Base-by-base conservation (phyloP, 2,888 invertebrate genomes). In the Sepiola atlantica region DNA sequence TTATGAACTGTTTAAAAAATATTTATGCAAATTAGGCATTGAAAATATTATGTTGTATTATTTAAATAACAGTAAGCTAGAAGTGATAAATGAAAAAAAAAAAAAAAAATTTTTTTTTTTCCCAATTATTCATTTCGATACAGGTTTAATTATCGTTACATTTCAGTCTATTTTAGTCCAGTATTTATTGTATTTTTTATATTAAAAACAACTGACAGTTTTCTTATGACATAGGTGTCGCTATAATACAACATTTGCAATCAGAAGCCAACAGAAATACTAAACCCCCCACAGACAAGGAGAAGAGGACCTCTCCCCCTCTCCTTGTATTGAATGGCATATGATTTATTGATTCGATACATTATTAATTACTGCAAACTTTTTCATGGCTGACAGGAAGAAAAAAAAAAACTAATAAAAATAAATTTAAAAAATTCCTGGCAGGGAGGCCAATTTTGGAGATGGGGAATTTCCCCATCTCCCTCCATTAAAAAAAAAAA, bases 361-460 rank as follows among this genome's bases (percentile, higher is more conserved):
- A 77, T 77, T 77, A 77, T 77, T 77, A 77, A 77, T 77, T n/a
- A 77, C n/a, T 77, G 77, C 77, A 77, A 77, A 77, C n/a, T 77
- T 77, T 77, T n/a, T 77, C 77, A 77, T 77, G 77, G 77, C n/a
- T 77, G n/a, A 77, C n/a, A 16, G n/a, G 32, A n/a, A n/a, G n/a
- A 77, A 8, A 32, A 77, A 16, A 77, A 77, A 28, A 45, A 45
- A 45, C 45, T 45, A 45, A 45, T 45, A 8, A 45, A 45, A 45
- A 45, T 45, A 45, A 45, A 4, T 2, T 4, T 4, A 45, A 45
- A 45, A 61, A 32, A n/a, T 77, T 32, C 14, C 77, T 77, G n/a
- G 21, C n/a, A 77, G 77, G n/a, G n/a, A 77, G 14, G n/a, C 14
- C n/a, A 8, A 16, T 77, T 77, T 77, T 32, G 32, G n/a, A 14